Base-by-base conservation (phyloP, 2,888 invertebrate genomes). In the Macrostomum cliftonense region DNA sequence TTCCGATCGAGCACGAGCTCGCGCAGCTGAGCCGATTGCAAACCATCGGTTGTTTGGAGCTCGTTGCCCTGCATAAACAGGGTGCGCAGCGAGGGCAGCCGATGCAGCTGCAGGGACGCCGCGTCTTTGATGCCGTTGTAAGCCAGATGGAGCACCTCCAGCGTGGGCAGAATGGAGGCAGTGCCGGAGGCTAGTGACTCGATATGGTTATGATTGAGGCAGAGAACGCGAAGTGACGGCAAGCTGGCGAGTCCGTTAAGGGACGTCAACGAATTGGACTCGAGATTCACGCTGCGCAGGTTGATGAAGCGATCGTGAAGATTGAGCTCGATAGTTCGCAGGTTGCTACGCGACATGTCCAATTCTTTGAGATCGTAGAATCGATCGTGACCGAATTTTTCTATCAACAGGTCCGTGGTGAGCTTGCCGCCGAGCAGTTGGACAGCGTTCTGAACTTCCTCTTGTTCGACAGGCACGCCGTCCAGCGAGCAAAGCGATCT, bases 1-100 rank as follows among this genome's bases (percentile, higher is more conserved):
- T 70, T 70, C 38, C 64, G 57, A 50, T 70, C 70, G 39, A 70
- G 57, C 12, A 70, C 70, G 17, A 70, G 58, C 52, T 69, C 69
- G 44, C 64, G 50, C 20, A 70, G 58, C 51, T 67, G 63, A 4
- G 68, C 56, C 12, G 61, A 60, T 19, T 69, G 67, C 44, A 70
- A 51, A 16, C 69, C 68, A 52, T 67, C 67, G 21, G 69, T 56
- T 50, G 61, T 64, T 20, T 57, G 57, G 36, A 70, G 66, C 48
- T 70, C 68, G 57, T 70, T 70, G 20, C 68, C 68, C 65, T 53
- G 42, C 39, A 70, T 55, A 53, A 70, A 70, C 13, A 70, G 57
- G 40, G 68, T 67, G 53, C 67, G 68, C 5, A 70, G 55, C 37
- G 65, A 64, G 2, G 66, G 61, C 14, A 70, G 52, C 12, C 66